Evolutionary conservation across 2,113 vertebrate species (phyloP), one percentile per base, ranked within the genome.

Genomic region (Reinhardtius hippoglossoides): DNA sequence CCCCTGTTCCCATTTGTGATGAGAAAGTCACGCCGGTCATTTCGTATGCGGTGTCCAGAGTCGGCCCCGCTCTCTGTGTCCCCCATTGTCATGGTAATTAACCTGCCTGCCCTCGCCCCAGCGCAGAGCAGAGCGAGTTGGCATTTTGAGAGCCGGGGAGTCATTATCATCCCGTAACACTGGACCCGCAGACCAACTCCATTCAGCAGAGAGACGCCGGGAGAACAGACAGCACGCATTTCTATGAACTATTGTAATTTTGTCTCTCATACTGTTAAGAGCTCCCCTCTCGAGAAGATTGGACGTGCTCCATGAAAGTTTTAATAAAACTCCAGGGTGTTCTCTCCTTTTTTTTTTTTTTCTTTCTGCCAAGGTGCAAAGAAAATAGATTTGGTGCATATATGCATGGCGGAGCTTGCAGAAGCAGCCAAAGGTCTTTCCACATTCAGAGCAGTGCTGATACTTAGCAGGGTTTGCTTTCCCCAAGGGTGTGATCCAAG

Each of bases 41-140:
- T 79, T 90, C 86, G n/a, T 48, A 81, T 90, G 87, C 67, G 13
- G 88, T 88, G 94, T 94, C 93, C 87, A 67, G 67, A 91, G 89
- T 89, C 82, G 74, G 87, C 92, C 92, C 90, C 40, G 10, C 68
- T 81, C 81, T 84, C 81, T 76, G 90, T 59, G 74, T 87, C 86
- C 88, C 8, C 89, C 80, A 94, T 97, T 96, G 94, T 96, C 93
- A 94, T 95, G 94, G 81, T 95, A 95, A 96, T 91, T 91, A 90
- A 94, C 92, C 93, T 84, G 87, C 89, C 88, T 91, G 92, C 92
- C 90, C 88, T 91, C 94, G 91, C 72, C 90, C 91, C 93, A 90
- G 48, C 93, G 88, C 93, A 14, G 48, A 93, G 89, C 93, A 13
- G 91, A 88, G 91, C 91, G 93, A 92, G 90, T 89, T 95, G 92